phyloP scores from a whole-genome alignment of 2,888 invertebrate species.

The Platycnemis pennipes region DNA sequence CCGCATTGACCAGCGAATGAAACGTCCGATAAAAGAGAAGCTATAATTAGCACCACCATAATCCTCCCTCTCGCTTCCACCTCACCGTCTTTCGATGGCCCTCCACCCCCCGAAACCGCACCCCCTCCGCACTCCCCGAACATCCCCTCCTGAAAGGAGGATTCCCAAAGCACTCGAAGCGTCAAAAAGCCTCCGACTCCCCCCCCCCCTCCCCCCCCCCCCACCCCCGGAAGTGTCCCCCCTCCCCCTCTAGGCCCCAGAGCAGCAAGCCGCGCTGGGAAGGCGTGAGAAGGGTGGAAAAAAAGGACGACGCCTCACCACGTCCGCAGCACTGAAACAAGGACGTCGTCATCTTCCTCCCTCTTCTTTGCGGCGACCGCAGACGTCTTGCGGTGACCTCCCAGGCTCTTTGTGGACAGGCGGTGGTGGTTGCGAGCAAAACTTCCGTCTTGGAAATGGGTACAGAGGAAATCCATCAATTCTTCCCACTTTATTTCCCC shows the following conservation, averaged over 20 bases:
- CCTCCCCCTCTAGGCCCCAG: too few species aligned
- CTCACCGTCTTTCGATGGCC: not conserved
- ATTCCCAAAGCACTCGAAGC: not conserved
- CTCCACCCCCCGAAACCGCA: not conserved
- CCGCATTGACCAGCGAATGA: not conserved
- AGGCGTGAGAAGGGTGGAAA: not conserved
- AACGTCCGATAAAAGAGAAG: not conserved
- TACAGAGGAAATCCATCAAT: not conserved
- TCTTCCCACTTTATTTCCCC: not conserved
- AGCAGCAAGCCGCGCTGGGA: not conserved
- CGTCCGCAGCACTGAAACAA: not conserved
- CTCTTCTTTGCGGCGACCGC: not conserved
- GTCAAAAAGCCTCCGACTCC: not conserved
- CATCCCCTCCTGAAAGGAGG: not conserved
- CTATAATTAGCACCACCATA: not conserved
- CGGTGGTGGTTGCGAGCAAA: not conserved
- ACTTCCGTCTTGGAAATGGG: not conserved
- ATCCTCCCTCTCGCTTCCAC: not conserved
- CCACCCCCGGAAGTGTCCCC: not conserved
- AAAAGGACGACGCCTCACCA: not conserved
- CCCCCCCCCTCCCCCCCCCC: not conserved
- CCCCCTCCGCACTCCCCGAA: not conserved
- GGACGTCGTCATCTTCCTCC: not conserved
- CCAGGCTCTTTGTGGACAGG: not conserved
- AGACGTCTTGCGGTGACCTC: conserved; percentile 31